Evolutionary conservation across 2,888 invertebrate genomes (phyloP).

Genomic region (Nemapogon koenigi): DNA sequence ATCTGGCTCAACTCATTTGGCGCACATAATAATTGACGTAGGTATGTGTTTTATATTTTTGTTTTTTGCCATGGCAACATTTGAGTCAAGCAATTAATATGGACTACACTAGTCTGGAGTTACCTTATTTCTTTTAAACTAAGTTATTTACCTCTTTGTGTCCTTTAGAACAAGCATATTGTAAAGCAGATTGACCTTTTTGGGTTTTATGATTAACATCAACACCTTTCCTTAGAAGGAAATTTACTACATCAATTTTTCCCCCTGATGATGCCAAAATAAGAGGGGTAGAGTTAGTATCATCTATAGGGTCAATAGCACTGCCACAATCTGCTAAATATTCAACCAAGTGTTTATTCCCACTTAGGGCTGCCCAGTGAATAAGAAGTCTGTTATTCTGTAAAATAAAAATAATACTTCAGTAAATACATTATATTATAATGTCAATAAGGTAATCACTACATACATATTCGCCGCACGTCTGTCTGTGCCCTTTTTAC

Average conservation of each 20-base stretch:
- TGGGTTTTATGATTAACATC: constrained; percentile 74
- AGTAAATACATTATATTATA: no score
- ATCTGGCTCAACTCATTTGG: no score
- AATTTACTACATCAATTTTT: constrained; percentile 68
- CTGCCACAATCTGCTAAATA: constrained; percentile 71
- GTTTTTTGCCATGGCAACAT: no score
- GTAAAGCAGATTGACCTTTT: constrained; percentile 81
- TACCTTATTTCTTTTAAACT: no score
- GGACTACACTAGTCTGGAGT: no score
- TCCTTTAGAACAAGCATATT: constrained; percentile 87
- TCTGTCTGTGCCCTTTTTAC: no score
- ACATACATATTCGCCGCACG: no score
- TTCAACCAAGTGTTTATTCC: constrained; percentile 75
- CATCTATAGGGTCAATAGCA: constrained; percentile 74
- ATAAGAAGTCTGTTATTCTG: constrained; percentile 76
- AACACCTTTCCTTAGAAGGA: constrained; percentile 72
- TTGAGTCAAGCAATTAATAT: no score
- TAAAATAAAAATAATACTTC: constrained; percentile 23
- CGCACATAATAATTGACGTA: no score
- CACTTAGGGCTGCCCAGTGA: constrained; percentile 83
- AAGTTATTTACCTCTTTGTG: constrained; percentile 72
- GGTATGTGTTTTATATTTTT: no score
- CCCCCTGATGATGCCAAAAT: constrained; percentile 84
- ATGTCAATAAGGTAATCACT: no score
- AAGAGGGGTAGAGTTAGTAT: constrained; percentile 78